phyloP scores from a whole-genome alignment of 37 sponge, comb jelly and placozoan species.

The Hexactinellida sp. region DNA sequence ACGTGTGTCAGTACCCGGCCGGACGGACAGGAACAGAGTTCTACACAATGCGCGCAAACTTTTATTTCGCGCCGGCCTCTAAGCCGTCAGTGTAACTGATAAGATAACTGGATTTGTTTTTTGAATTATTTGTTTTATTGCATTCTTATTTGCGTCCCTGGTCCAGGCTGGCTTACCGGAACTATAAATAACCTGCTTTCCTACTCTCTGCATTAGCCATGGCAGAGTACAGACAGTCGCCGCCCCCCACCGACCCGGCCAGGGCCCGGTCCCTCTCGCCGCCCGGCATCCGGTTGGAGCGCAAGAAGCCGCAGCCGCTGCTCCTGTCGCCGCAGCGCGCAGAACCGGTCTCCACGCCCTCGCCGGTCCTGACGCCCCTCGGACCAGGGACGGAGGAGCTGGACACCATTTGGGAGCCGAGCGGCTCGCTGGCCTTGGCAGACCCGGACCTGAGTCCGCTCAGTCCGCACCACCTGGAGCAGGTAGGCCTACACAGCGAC shows the following conservation, averaged over 20 bases:
- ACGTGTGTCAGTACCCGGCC: slow-evolving; percentile 9
- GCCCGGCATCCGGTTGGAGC: background rate
- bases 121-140: background rate
- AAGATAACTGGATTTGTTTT: background rate
- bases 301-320: background rate
- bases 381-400: background rate
- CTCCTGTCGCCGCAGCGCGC: background rate
- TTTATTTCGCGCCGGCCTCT: background rate
- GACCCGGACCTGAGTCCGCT: background rate
- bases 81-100: background rate
- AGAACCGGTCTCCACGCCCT: background rate
- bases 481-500: background rate
- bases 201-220: no score
- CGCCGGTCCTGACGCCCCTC: background rate
- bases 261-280: background rate
- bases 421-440: background rate
- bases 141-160: background rate
- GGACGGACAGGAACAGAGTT: background rate
- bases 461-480: background rate
- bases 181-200: no score
- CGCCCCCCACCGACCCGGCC: background rate
- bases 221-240: background rate
- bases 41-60: background rate
- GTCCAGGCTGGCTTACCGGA: no score
- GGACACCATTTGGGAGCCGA: slow-evolving; percentile 5